Evolutionary conservation across 2,888 invertebrate species (phyloP), one percentile per base, ranked within the genome.

Genomic region (Gonocerus acuteangulatus): DNA sequence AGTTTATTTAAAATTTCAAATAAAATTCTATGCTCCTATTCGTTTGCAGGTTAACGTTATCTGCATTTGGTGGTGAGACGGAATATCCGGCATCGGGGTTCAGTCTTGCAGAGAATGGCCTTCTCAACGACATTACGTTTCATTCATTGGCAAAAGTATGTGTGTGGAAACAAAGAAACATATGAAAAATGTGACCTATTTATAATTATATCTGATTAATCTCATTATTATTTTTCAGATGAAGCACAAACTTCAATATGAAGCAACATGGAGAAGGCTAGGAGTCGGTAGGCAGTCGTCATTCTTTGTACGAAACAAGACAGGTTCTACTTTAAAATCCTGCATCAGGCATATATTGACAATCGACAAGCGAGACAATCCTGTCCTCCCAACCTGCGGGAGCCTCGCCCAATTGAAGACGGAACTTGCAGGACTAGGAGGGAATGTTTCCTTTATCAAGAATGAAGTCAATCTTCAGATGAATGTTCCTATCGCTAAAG

Each of bases 281-380:
- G 79, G 83, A 7, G 80, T 66, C 32, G 73, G 88, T 11, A 85
- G 87, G 68, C 80, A 80, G 47, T 82, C 86, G 2, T 82, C 91
- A 42, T 95, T 97, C 76, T 81, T 82, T 58, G 87, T 97, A 18
- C 78, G 95, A 4, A 92, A 96, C 75, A 87, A 90, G 71, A 82
- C 86, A 62, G 95, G 97, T 1, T 89, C 93, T 39, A 86, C 86
- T 63, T 78, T 97, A 71, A 95, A 95, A 74, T 95, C 95, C 0
- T 80, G 92, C 2, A 68, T 94, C 36, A 84, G 88, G 63, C 89
- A 95, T 74, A 85, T 87, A 54, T 78, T 89, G 65, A 78, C 84
- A 0, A 81, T 85, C 61, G 95, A 95, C 74, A 81, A 81, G 62
- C 80, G 95, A 64, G 91, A 95, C 74, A 85, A 84, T 69, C 74